These are phyloP conservation scores for Xenopus petersii DNA, from an alignment of 2,797 vertebrate genomes.

Conservation along the genomic window DNA sequence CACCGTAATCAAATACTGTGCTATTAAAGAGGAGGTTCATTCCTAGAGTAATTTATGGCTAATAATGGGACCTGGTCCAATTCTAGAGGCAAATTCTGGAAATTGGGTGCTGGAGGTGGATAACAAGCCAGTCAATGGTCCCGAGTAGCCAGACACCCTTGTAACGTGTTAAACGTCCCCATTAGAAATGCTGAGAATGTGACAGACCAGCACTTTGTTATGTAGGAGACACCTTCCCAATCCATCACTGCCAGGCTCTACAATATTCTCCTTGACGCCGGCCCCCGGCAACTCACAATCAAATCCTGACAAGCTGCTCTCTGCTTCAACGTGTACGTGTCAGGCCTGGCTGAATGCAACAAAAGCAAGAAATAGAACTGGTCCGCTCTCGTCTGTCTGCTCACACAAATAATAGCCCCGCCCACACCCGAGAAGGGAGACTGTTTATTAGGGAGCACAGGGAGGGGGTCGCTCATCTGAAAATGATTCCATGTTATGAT, in stretches of 20 bases:
- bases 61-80: no score
- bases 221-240: slow-evolving; percentile 14
- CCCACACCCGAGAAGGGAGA: no score
- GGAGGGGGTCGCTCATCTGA: no score
- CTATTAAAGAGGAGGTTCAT: no score
- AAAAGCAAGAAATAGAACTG: background rate
- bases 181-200: slow-evolving; percentile 42
- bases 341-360: slow-evolving; percentile 25
- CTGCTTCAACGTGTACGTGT: slow-evolving; percentile 34
- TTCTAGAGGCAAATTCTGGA: no score
- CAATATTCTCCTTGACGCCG: slow-evolving; percentile 29
- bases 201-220: slow-evolving; percentile 32
- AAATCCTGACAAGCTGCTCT: slow-evolving; percentile 35
- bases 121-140: no score
- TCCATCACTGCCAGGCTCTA: slow-evolving; percentile 35
- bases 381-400: background rate
- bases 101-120: no score
- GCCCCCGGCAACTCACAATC: slow-evolving; percentile 33
- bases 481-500: no score
- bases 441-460: no score
- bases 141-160: no score
- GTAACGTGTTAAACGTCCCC: slow-evolving; percentile 30
- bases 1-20: no score
- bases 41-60: no score
- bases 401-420: background rate